Conservation (phyloP, 1,140 invertebrate species). For the Daktulosphaira vitifoliae region DNA sequence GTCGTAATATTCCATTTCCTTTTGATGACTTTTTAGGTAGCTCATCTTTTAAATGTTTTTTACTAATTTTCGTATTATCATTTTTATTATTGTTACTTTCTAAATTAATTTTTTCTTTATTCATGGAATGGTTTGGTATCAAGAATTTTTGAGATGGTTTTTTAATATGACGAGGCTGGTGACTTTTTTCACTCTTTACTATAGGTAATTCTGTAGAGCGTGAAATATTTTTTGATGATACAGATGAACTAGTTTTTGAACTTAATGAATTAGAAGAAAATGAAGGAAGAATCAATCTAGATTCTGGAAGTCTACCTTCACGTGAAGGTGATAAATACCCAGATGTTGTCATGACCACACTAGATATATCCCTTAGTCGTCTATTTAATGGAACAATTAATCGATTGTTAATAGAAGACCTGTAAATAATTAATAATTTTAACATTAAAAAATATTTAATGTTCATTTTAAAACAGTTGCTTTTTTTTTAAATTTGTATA, state of each 20-base stretch:
- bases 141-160: background rate
- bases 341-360: conserved; percentile 90
- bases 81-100: background rate
- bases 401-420: too few species aligned
- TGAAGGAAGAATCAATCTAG: conserved; percentile 48
- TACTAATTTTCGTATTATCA: background rate
- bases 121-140: background rate
- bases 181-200: background rate
- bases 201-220: background rate
- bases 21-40: background rate
- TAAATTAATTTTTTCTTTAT: background rate
- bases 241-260: too few species aligned
- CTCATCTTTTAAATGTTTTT: background rate
- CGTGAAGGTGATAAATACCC: conserved; percentile 84
- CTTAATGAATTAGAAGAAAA: too few species aligned
- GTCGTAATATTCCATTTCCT: too few species aligned
- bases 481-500: too few species aligned
- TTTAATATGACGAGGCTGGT: background rate
- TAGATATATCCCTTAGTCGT: conserved; percentile 79
- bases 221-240: too few species aligned
- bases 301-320: conserved; percentile 84
- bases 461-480: too few species aligned
- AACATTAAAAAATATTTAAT: too few species aligned
- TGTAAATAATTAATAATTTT: too few species aligned
- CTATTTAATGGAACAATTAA: conserved; percentile 41